Evolutionary conservation across 2,888 invertebrate genomes (phyloP).

Genomic region (Nomada flava): DNA sequence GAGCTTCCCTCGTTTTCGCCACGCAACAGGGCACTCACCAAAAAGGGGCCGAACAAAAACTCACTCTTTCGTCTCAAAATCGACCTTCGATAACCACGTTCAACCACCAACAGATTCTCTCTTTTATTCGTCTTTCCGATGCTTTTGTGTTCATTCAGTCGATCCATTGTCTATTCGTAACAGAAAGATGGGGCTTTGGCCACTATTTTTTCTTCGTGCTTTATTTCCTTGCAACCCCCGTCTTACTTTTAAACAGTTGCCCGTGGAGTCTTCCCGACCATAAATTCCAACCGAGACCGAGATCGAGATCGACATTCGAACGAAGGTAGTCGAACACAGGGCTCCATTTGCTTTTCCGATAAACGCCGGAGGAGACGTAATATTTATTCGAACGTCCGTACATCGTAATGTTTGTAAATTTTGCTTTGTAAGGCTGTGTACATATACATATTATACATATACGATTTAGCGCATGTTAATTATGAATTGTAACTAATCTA

Average conservation of each 20-base stretch:
- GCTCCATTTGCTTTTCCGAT: slow-evolving; percentile 41
- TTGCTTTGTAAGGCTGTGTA: slow-evolving; percentile 85
- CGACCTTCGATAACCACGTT: slow-evolving; percentile 33
- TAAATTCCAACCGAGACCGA: slow-evolving; percentile 17
- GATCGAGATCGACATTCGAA: slow-evolving; percentile 34
- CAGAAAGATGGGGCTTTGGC: neutral
- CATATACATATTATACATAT: slow-evolving; percentile 80
- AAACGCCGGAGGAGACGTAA: slow-evolving; percentile 53
- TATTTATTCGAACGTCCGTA: slow-evolving; percentile 80
- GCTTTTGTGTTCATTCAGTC: slow-evolving; percentile 27
- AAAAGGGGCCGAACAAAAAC: slow-evolving; percentile 47
- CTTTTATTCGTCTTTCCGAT: slow-evolving; percentile 15
- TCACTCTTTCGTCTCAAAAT: slow-evolving; percentile 45
- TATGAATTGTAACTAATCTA: slow-evolving; percentile 48
- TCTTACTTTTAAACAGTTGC: slow-evolving; percentile 22
- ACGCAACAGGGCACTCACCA: slow-evolving; percentile 48
- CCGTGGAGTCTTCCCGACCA: slow-evolving; percentile 49
- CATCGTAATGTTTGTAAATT: slow-evolving; percentile 84
- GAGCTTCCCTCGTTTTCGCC: slow-evolving; percentile 28
- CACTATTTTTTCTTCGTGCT: neutral
- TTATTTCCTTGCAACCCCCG: neutral
- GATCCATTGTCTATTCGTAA: slow-evolving; percentile 10
- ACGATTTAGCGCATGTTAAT: slow-evolving; percentile 76
- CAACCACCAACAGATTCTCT: slow-evolving; percentile 1
- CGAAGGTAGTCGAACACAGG: slow-evolving; percentile 8